These are phyloP conservation scores for Albula glossodonta DNA, from an alignment of 2,113 vertebrate genomes.

Conservation along the genomic window DNA sequence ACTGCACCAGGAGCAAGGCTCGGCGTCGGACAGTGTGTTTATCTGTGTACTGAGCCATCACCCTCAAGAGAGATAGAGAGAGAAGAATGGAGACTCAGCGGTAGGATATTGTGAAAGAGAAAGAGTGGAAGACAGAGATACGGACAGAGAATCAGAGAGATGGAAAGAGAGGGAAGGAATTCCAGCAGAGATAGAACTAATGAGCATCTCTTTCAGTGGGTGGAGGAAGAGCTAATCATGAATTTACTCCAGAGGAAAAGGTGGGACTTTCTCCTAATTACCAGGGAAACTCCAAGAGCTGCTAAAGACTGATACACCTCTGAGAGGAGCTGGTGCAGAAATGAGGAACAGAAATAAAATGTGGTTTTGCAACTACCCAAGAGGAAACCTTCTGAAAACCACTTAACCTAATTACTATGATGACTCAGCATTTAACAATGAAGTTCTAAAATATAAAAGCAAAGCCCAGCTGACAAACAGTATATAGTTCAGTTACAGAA, in stretches of 20 bases:
- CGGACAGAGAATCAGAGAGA: slow-evolving; percentile 2
- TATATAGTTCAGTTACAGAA: background rate
- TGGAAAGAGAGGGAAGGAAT: background rate
- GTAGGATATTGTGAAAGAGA: background rate
- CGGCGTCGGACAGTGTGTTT: background rate
- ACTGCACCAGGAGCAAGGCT: background rate
- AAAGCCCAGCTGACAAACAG: background rate
- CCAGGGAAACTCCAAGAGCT: slow-evolving; percentile 18
- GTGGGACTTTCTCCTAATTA: slow-evolving; percentile 27
- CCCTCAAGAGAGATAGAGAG: background rate
- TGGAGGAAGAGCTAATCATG: slow-evolving; percentile 31
- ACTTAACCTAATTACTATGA: background rate
- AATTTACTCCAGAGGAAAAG: slow-evolving; percentile 19
- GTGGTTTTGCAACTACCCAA: background rate
- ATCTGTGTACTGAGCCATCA: background rate
- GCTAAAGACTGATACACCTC: slow-evolving; percentile 27
- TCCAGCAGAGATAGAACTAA: slow-evolving; percentile 1
- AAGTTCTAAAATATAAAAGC: background rate
- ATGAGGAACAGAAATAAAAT: background rate
- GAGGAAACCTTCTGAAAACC: background rate
- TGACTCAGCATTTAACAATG: background rate
- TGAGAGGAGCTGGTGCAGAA: background rate
- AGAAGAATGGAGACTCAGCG: background rate
- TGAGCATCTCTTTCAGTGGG: slow-evolving; percentile 39
- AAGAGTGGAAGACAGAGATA: background rate